Base-by-base conservation (phyloP, 64 coral and sea anemone species). In the Actinia tenebrosa region DNA sequence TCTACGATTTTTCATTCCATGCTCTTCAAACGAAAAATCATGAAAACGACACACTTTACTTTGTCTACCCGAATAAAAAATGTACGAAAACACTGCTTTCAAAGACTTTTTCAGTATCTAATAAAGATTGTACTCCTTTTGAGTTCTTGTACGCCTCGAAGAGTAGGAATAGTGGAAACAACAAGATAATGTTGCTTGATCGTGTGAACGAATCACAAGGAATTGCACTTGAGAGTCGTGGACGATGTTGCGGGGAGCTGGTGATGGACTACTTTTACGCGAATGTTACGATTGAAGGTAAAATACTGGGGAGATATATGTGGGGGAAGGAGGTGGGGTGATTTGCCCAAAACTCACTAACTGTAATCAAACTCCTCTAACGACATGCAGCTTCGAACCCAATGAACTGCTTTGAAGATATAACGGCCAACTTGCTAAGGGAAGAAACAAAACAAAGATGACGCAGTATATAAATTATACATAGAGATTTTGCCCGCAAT, bases 131-230 rank as follows among this genome's bases (percentile, higher is more conserved):
- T 26, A 66, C 68, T 19, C 90, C 90, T 25, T 23, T 80, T 69
- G 90, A 91, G 47, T 91, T 91, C 78, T 55, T 91, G 20, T 91
- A 82, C 55, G 77, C 90, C 7, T 91, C 90, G 15, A 61, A 9
- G 54, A 86, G 10, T 13, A 25, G 84, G 25, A 69, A 80, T 66
- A 37, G 53, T 78, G 84, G 83, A 44, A 85, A 61, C 77, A 86
- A 11, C 25, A 75, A 75, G 44, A 84, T 68, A 1, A 44, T 89
- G 16, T 37, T 89, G 44, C 61, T 89, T 56, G 42, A 84, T 58
- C 84, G 80, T 11, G 16, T 71, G 22, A 84, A 77, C 17, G 27
- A 75, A 71, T 77, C 88, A 45, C 56, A 71, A 23, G 80, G 64
- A n/a, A 75, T 89, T 44, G 61, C 61, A 0, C 20, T 89, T 4